Evolutionary conservation across 2,888 invertebrate genomes (phyloP), one percentile per base, ranked within the genome.

Genomic region (Thalpophila matura): DNA sequence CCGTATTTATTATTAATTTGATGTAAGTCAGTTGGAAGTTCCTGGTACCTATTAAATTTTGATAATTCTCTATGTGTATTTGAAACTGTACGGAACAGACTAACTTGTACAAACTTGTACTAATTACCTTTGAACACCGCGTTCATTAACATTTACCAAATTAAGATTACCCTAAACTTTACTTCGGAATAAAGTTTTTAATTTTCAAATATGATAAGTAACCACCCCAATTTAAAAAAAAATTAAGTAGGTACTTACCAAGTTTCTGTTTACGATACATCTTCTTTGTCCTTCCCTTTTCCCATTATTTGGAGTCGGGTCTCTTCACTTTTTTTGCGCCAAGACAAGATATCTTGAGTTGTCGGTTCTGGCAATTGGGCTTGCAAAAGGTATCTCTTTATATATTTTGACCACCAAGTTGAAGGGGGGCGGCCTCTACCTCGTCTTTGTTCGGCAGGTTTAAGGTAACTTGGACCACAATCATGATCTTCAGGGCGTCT

Each of bases 61-160:
- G 31, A 27, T 35, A 42, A 45, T 20, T 20, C n/a, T 37, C 16
- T 24, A 29, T 20, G 38, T 42, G 31, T 14, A 29, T 35, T 29
- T 29, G 14, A 63, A 57, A 56, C 27, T 67, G 12, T 56, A 9
- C 5, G 46, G 10, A 42, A 47, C 29, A 6, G 14, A 5, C n/a
- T 29, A 68, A 64, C 68, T 68, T 67, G 29, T 10, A 3, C 24
- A 35, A 59, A 68, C 46, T 64, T 42, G 14, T 26, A 14, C 38
- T 55, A 46, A 46, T 61, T 61, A 68, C 29, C 69, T 64, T 29
- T 47, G 29, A 57, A 35, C 42, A 24, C 7, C 29, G 16, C 43
- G 27, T 47, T 64, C 40, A 47, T 42, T 67, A 66, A 7, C 5
- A 42, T 46, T 54, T 10, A 16, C 6, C 24, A 24, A 57, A 16